Evolutionary conservation across 2,888 invertebrate genomes (phyloP), one percentile per base, ranked within the genome.

Genomic region (Biston stratarius): DNA sequence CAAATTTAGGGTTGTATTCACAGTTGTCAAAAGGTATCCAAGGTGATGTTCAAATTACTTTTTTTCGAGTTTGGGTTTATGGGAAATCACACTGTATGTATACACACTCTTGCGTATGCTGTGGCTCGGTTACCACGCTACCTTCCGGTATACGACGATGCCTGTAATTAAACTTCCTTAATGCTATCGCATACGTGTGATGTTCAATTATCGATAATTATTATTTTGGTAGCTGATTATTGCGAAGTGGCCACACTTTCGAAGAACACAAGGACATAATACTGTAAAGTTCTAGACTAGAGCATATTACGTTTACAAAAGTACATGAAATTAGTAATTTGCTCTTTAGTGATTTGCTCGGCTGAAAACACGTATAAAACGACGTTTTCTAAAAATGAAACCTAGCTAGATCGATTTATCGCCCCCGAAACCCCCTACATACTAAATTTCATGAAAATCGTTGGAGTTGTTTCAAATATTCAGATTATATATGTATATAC

Each of bases 131-230:
- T 15, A 66, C 67, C 67, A 56, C 64, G 61, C 61, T 62, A 66
- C 63, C 72, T 76, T 75, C 75, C 74, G 76, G 74, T 75, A 73
- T 72, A 73, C 62, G 73, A 64, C 48, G 66, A 49, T 56, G 33
- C n/a, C 58, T 64, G 70, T 75, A 71, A 76, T 79, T 74, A 73
- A 74, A 74, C 78, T 81, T 78, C 78, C 80, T 74, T 71, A 69
- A 74, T 75, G 68, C 72, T 76, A 74, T 75, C 74, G 74, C 76
- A 72, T 71, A 72, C 71, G 76, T 77, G 78, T 72, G 74, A 75
- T 70, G 74, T 74, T 68, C 75, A 77, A 81, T 79, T 79, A 79
- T 75, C 72, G 69, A 70, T 71, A 76, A 74, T 79, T 70, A 72
- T 75, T 72, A 74, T 77, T 74, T 67, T 59, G 64, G 61, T 71